Evolutionary conservation across 35 echinoderm and acorn worm species (phyloP), one percentile per base, ranked within the genome.

Genomic region (Heliocidaris tuberculata): DNA sequence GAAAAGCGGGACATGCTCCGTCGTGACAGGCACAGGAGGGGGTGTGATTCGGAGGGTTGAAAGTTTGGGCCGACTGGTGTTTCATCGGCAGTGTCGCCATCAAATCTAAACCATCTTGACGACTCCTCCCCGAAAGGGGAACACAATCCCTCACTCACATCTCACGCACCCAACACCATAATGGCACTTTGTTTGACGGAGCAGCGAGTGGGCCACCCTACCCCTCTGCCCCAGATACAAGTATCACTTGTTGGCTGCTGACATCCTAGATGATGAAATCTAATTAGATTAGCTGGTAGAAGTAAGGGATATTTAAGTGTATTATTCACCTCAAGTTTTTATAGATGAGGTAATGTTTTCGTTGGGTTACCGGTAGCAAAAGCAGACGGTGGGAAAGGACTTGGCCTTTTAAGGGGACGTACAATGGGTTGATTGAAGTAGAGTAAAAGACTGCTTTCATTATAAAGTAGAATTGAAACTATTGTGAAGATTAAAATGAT

Each of bases 91-190:
- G 87, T 89, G 87, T 48, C 87, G 87, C 87, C 87, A 89, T 78
- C 65, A 89, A 89, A 89, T 89, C 87, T 89, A 89, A 89, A 89
- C 87, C 87, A 89, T 89, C 87, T 89, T 89, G 87, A 89, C 87
- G 5, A 19, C 29, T 19, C 65, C 8, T 7, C 65, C 65, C 15
- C 65, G 21, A 6, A 78, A 17, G 27, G 65, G 65, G 19, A 78
- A n/a, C 65, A 27, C 19, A 78, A 78, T 78, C 65, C 65, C 65
- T n/a, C 27, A 78, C 65, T n/a, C 65, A n/a, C 65, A 78, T 78
- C 65, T 78, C 17, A 6, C 21, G 27, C 19, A 78, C 65, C 65
- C 19, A 78, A 78, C 65, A 78, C 65, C 65, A 47, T 89, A 89
- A 89, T 89, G 87, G 87, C 87, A 89, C 87, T 48, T 89, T 89